Evolutionary conservation across 2,113 vertebrate genomes (phyloP), one percentile per base, ranked within the genome.

Genomic region (Hydrolagus affinis): DNA sequence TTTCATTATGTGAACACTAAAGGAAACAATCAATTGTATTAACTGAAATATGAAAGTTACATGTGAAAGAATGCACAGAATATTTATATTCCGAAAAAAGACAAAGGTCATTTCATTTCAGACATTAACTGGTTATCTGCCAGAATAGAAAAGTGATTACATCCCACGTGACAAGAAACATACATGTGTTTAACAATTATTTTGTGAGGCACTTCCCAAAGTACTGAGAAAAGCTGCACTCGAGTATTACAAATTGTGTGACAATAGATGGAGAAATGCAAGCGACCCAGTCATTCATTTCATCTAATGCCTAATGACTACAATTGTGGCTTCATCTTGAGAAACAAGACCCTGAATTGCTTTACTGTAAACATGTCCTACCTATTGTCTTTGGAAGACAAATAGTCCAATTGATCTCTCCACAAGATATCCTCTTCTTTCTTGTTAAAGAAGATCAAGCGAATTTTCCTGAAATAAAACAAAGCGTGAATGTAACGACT

Each of bases 371-470:
- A 60, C 28, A 64, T 23, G 32, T 25, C 8, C 71, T 95, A 98
- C 97, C 96, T 96, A 87, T 93, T 85, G 77, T 96, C 92, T 88
- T 88, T 86, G 87, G 91, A 89, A 86, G 93, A 90, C 87, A 99
- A 92, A 11, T 95, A 89, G 15, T 98, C 95, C 87, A 99, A 88
- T 0, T 96, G 91, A 57, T 88, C 86, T 90, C 88, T 93, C 97
- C 97, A 99, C 86, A 99, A 91, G 85, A 99, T 96, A 90, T 99
- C 97, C 83, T 92, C 91, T 87, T 98, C 95, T 15, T 90, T 92
- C 86, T 95, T 96, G 90, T 98, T 99, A 88, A 98, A 98, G 88
- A 98, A 98, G 85, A 98, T 92, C 89, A 99, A 90, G 87, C 93
- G 96, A 59, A 87, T 92, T 89, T 90, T 91, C 88, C 98, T 98